phyloP scores from a whole-genome alignment of 2,797 vertebrate species.

The Peromyscus eremicus region DNA sequence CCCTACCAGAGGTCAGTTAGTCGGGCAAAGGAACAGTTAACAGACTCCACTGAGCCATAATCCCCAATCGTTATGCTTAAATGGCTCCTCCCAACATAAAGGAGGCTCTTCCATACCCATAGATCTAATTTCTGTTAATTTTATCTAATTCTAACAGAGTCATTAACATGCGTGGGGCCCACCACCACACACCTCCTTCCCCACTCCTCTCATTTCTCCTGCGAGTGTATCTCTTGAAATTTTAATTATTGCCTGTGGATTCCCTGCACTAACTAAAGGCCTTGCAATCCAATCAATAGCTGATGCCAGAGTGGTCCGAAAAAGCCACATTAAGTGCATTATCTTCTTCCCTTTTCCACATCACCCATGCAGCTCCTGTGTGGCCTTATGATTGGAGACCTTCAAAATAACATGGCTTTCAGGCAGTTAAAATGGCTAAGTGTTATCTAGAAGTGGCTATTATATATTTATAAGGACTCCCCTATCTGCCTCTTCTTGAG shows the following conservation, averaged over 20 bases:
- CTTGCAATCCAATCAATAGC: conserved; percentile 80
- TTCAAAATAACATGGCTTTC: conserved; percentile 72
- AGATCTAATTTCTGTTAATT: conserved; percentile 89
- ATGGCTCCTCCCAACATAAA: conserved; percentile 85
- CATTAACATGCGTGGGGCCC: conserved; percentile 79
- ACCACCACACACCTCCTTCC: neutral
- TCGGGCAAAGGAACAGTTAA: conserved; percentile 87
- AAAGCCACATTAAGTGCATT: conserved; percentile 70
- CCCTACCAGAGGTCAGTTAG: conserved; percentile 82
- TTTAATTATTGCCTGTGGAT: conserved; percentile 78
- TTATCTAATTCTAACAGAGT: conserved; percentile 82
- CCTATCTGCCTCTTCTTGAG: conserved; percentile 72
- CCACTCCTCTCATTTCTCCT: conserved; percentile 67
- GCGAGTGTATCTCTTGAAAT: conserved; percentile 83
- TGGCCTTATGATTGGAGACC: conserved; percentile 57
- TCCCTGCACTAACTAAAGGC: conserved; percentile 80
- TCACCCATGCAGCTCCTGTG: neutral
- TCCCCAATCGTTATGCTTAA: conserved; percentile 86
- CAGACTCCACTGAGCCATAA: conserved; percentile 83
- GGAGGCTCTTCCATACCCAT: conserved; percentile 83
- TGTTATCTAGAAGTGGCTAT: conserved; percentile 76
- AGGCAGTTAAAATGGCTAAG: conserved; percentile 74
- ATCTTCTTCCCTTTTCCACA: conserved; percentile 38
- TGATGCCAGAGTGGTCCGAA: conserved; percentile 80
- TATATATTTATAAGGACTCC: conserved; percentile 81